Base-by-base conservation (phyloP, 2,797 vertebrate genomes). In the Sebastolobus altivelis region DNA sequence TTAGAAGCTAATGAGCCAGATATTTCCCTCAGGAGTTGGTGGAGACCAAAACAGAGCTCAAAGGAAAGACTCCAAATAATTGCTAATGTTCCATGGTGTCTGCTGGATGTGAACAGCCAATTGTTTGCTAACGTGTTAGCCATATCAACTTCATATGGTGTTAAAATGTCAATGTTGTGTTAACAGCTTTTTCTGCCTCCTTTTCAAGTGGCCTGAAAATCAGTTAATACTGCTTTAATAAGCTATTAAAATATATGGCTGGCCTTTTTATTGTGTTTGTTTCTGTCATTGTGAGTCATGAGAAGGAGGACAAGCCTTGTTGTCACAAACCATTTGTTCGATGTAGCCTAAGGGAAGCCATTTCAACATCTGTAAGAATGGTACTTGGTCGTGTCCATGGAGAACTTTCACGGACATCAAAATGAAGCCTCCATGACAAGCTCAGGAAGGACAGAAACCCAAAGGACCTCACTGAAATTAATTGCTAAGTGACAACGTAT, bases 281-380 rank as follows among this genome's bases (percentile, higher is more conserved):
- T 70, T 55, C 37, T 70, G 72, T 67, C 61, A 58, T 16, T 62
- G 29, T 22, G 55, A 52, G 20, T 65, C 35, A 38, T 56, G 12
- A 58, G 29, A 33, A 55, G 18, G 12, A 40, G 25, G 31, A 69
- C 20, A 20, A 55, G 54, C 33, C 33, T 73, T 60, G 14, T 29
- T 52, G 52, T 65, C 63, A 58, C 49, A 29, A 56, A 31, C 14
- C 8, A 27, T 59, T 79, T 73, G 11, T 65, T 68, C 1, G 63
- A n/a, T 22, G n/a, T 27, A 65, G 71, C 78, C 71, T 56, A 10
- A 58, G 74, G 33, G 58, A 43, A 0, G 68, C 55, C 31, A 5
- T 82, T 78, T 75, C 54, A 86, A 84, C 54, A 82, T 80, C 79
- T 76, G 54, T 59, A 67, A 29, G 58, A 58, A 20, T 2, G 33